These are phyloP conservation scores for Electrona antarctica DNA, from an alignment of 2,113 vertebrate genomes.

Conservation along the genomic window DNA sequence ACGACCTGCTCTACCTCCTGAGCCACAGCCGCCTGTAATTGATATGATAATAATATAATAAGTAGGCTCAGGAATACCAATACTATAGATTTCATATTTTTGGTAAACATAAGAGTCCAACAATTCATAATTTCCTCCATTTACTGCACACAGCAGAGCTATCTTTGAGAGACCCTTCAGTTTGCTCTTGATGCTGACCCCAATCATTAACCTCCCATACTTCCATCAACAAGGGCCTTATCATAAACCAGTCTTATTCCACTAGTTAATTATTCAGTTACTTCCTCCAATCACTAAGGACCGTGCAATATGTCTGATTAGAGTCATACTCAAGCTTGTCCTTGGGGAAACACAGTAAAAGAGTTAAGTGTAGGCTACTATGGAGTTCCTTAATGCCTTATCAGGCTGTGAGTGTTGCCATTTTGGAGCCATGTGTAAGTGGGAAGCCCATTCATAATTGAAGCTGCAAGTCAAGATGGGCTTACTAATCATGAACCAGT, in stretches of 20 bases:
- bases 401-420: conserved; percentile 66
- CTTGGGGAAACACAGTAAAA: conserved; percentile 38
- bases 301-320: conserved; percentile 71
- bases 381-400: conserved; percentile 59
- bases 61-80: no score
- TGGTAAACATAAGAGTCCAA: neutral
- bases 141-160: conserved; percentile 20
- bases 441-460: conserved; percentile 80
- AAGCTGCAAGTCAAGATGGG: conserved; percentile 61
- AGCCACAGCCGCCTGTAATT: no score
- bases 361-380: conserved; percentile 48
- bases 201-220: conserved; percentile 72
- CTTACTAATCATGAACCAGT: conserved; percentile 71
- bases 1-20: no score
- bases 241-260: conserved; percentile 58
- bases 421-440: conserved; percentile 66
- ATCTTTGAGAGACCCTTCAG: conserved; percentile 62
- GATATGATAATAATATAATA: no score
- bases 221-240: conserved; percentile 74
- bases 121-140: conserved; percentile 9
- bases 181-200: conserved; percentile 71
- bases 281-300: conserved; percentile 66
- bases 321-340: conserved; percentile 36
- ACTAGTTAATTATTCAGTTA: conserved; percentile 72
- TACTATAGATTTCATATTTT: no score